Base-by-base conservation (phyloP, 2,113 vertebrate genomes). In the Corythoichthys intestinalis region DNA sequence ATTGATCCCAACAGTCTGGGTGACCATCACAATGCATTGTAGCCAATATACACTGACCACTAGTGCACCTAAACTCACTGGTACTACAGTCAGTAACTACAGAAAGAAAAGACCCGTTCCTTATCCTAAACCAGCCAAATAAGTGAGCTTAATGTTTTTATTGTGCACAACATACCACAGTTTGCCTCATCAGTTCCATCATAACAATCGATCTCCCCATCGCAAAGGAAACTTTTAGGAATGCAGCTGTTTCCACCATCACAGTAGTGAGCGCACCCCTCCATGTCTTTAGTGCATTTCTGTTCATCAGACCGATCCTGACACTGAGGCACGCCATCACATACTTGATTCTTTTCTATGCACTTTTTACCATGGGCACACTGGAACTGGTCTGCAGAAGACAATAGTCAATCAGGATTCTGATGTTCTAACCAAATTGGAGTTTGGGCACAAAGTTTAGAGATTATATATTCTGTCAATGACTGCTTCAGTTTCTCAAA, bases 231-330 rank as follows among this genome's bases (percentile, higher is more conserved):
- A 66, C 82, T 92, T 57, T 76, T 35, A 0, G 94, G 93, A 49
- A 98, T 35, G 8, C 96, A 98, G 69, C 77, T 92, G 6, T 39
- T 86, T 14, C 80, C 75, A 38, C 85, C 1, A 0, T 94, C 93
- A 1, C 96, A 98, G 4, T 75, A 93, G 66, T 94, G 84, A 58
- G 83, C 73, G 0, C 95, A 97, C 8, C 88, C 90, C 0, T 89
- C 91, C 0, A 89, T 86, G 73, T 38, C 58, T 65, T 1, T 1
- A 0, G 82, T 79, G 83, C 96, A 98, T 46, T 48, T 70, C 0
- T 0, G 0, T 77, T 98, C 96, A 5, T 98, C 96, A 0, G 96
- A 98, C 34, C 87, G 90, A 0, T 98, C 95, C 0, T 91, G 84
- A 63, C 96, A 98, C 44, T 98, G 94, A 0, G 71, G 70, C 0